phyloP scores from a whole-genome alignment of 1,140 invertebrate species.

The Brachionus rubens region DNA sequence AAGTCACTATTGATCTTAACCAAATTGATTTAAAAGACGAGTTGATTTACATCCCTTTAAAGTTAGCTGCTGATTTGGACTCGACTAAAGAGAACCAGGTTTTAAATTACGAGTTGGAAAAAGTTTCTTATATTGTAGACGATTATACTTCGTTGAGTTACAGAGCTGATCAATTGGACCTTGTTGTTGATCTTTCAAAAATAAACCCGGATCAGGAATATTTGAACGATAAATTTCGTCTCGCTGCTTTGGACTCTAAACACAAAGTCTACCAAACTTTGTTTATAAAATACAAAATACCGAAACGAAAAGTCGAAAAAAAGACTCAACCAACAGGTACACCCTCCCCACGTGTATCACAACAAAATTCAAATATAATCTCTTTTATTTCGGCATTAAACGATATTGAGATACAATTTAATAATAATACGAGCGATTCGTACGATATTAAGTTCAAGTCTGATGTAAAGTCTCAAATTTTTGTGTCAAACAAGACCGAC shows the following conservation, averaged over 20 bases:
- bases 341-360: neutral
- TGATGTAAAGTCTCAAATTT: neutral
- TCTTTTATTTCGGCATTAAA: slow-evolving; percentile 6
- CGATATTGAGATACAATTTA: slow-evolving; percentile 9
- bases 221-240: slow-evolving; percentile 17
- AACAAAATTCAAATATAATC: neutral
- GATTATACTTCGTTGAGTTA: neutral
- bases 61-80: slow-evolving; percentile 8
- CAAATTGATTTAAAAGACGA: neutral
- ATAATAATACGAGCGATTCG: neutral
- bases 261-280: neutral
- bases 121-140: neutral
- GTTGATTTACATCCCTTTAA: neutral
- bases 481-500: slow-evolving; percentile 28
- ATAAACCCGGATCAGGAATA: neutral
- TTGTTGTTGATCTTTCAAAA: neutral
- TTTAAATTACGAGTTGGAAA: neutral
- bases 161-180: neutral
- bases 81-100: neutral
- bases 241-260: neutral
- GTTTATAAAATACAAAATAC: neutral
- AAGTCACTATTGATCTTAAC: slow-evolving; percentile 1
- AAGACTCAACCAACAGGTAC: neutral
- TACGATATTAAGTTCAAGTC: slow-evolving; percentile 5
- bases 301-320: neutral